A percentile compares a stretch with the other conserved stretches of the same genome.
Evolutionary conservation across 2,113 vertebrate genomes (phyloP).

Genomic region (Paradisaea rubra): DNA sequence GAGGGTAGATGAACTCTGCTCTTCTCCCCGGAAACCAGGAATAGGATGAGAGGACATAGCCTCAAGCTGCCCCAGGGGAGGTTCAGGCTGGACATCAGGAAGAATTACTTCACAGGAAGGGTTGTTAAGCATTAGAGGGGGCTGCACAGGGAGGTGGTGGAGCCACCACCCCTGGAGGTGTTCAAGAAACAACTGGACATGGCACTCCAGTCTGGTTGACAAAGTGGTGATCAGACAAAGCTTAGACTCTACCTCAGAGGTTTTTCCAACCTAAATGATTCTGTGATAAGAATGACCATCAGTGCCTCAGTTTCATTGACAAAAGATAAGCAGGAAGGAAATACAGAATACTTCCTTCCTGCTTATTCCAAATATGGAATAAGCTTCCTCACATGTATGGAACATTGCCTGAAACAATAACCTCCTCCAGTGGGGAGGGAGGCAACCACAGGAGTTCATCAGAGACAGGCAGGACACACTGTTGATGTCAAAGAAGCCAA

Average conservation of each 20-base stretch:
- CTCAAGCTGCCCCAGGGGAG: no score
- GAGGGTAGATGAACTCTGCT: not conserved
- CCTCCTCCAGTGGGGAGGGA: not conserved
- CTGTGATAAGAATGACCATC: not conserved
- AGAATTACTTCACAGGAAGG: no score
- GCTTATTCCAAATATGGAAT: not conserved
- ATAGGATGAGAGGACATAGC: not conserved
- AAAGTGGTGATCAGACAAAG: not conserved
- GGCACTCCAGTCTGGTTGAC: not conserved
- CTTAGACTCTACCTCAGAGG: rapidly evolving
- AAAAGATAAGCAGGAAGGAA: not conserved
- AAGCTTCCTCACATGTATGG: not conserved
- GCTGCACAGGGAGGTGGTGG: not conserved
- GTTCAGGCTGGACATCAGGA: not conserved
- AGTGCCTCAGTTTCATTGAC: not conserved
- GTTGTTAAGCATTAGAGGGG: not conserved
- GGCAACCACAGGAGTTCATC: not conserved
- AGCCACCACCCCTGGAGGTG: not conserved
- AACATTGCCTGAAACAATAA: not conserved
- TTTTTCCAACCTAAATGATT: not conserved
- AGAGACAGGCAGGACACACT: not conserved
- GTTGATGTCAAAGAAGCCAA: not conserved
- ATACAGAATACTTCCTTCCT: no score
- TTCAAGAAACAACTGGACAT: not conserved
- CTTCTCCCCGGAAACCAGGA: not conserved